These are phyloP conservation scores for Falco novaeseelandiae DNA, from an alignment of 2,797 vertebrate species.

Conservation along the genomic window DNA sequence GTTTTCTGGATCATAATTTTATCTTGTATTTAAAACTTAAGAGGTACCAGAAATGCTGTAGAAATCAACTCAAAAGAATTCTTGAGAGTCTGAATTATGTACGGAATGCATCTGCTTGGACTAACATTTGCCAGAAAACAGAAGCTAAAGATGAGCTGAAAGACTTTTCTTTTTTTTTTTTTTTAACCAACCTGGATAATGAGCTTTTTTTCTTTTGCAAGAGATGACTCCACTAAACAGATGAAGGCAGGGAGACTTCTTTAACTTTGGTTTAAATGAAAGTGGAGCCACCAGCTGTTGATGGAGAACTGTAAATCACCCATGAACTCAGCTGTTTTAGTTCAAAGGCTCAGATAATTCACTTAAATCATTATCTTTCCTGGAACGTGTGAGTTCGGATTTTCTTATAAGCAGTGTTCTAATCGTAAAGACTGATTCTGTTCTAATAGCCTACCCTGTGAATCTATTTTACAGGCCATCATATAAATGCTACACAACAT, in stretches of 20 bases:
- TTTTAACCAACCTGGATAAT: not conserved
- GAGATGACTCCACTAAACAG: not conserved
- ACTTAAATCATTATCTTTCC: not conserved
- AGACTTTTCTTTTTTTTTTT: not conserved
- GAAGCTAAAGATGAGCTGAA: not conserved
- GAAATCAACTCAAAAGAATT: not conserved
- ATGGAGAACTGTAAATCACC: not conserved
- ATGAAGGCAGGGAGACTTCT: not conserved
- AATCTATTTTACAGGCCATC: not conserved
- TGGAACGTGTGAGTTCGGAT: not conserved
- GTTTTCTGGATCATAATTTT: not conserved
- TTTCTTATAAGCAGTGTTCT: not conserved
- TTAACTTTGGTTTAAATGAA: not conserved
- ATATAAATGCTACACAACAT: not conserved
- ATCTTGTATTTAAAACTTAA: not conserved
- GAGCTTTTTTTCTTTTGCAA: not conserved
- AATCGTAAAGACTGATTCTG: not conserved
- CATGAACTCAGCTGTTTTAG: not conserved
- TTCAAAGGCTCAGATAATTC: not conserved
- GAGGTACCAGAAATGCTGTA: not conserved
- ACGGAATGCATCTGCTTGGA: not conserved
- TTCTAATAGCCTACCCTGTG: not conserved
- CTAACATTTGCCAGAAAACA: not conserved
- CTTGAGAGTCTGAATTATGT: not conserved
- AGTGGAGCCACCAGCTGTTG: not conserved